Percentiles rank a stretch among this genome's conserved stretches.
Evolutionary conservation across 2,888 invertebrate genomes (phyloP).

Genomic region (Epistrophella euchroma): DNA sequence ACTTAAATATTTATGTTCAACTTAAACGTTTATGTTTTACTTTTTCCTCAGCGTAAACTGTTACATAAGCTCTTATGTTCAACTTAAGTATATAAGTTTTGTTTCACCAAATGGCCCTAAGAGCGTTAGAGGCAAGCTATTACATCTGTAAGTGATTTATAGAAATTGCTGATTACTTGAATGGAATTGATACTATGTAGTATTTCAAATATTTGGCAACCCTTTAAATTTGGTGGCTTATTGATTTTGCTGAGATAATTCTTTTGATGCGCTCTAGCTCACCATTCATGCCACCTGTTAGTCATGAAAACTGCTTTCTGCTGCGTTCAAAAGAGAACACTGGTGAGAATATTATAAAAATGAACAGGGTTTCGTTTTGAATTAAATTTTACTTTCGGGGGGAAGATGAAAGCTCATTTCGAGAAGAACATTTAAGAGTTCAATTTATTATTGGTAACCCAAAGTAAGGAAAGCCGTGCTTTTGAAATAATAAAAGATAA

Average conservation of each 20-base stretch:
- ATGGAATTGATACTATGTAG: too few relatives aligned
- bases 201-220: not conserved
- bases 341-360: not conserved
- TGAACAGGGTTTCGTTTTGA: not conserved
- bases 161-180: too few relatives aligned
- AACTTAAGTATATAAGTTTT: too few relatives aligned
- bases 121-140: too few relatives aligned
- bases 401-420: not conserved
- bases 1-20: too few relatives aligned
- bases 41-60: too few relatives aligned
- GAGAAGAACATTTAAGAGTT: not conserved
- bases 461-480: not conserved
- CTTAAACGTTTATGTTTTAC: too few relatives aligned
- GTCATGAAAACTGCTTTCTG: not conserved
- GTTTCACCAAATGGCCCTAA: too few relatives aligned
- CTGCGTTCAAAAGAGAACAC: not conserved
- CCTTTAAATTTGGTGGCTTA: not conserved
- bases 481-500: not conserved
- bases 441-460: not conserved
- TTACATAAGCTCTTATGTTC: too few relatives aligned
- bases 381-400: not conserved
- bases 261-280: too few relatives aligned
- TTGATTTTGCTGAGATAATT: constrained; percentile 3
- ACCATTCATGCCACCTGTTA: constrained; percentile 10
- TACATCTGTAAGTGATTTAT: too few relatives aligned